These are phyloP conservation scores for Drepanosiphum platanoidis DNA, from an alignment of 2,888 invertebrate species.

Conservation along the genomic window DNA sequence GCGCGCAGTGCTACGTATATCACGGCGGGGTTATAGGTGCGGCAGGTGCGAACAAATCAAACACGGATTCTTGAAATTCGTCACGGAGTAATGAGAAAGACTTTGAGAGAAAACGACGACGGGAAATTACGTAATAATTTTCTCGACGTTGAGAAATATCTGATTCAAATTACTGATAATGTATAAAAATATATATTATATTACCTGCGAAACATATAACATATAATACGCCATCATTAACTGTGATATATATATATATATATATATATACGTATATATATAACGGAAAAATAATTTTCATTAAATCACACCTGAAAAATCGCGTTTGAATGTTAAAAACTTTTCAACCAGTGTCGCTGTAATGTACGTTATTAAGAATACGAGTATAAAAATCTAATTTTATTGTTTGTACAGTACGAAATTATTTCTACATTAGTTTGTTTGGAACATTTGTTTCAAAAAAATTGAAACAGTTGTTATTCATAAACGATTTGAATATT, in stretches of 20 bases:
- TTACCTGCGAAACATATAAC: not conserved
- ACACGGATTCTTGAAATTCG: constrained; percentile 45
- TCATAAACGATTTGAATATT: no score
- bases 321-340: not conserved
- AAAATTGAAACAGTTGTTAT: no score
- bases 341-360: not conserved
- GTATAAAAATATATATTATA: not conserved
- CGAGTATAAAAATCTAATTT: no score
- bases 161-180: constrained; percentile 17
- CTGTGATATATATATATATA: not conserved
- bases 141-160: constrained; percentile 36
- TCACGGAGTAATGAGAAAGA: constrained; percentile 20
- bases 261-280: not conserved
- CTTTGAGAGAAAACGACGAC: constrained; percentile 19
- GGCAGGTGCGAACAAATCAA: constrained; percentile 11
- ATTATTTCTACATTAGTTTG: no score
- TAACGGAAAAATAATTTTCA: not conserved
- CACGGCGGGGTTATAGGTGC: no score
- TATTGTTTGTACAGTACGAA: no score
- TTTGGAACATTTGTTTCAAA: no score
- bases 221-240: not conserved
- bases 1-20: not conserved
- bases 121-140: constrained; percentile 39
- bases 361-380: no score
- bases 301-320: not conserved